Conservation (phyloP, 2,888 invertebrate species). For the Colostygia pectinataria region DNA sequence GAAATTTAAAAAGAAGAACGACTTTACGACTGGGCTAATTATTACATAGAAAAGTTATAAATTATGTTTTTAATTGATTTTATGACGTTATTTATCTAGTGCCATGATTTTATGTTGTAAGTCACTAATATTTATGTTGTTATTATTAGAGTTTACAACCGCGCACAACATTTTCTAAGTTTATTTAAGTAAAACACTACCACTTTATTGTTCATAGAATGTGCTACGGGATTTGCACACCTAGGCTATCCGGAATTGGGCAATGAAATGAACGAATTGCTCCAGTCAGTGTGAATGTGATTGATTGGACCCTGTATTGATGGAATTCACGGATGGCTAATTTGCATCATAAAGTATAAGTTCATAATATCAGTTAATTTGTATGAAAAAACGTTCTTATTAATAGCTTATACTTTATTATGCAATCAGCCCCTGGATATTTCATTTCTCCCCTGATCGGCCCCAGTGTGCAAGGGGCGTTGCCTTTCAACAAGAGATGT, state of each 20-base stretch:
- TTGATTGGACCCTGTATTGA: no score
- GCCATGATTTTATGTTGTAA: slow-evolving; percentile 35
- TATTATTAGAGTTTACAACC: slow-evolving; percentile 34
- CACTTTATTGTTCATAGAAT: slow-evolving; percentile 22
- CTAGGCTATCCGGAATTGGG: neutral
- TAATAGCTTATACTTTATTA: no score
- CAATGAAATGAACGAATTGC: neutral
- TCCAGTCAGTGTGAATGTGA: no score
- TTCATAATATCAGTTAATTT: no score
- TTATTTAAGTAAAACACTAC: slow-evolving; percentile 13
- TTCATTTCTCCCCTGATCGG: neutral
- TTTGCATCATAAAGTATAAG: no score
- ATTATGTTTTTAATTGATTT: no score
- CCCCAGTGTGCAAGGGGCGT: slow-evolving; percentile 1
- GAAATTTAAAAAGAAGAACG: no score
- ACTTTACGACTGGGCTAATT: neutral
- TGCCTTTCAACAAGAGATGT: no score
- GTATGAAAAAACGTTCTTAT: no score
- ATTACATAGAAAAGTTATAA: no score
- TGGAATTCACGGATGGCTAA: no score
- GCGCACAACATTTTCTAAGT: slow-evolving; percentile 44
- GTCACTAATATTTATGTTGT: slow-evolving; percentile 15
- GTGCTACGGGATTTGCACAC: neutral
- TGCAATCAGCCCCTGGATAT: no score
- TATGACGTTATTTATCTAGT: slow-evolving; percentile 36